Percentiles rank a stretch among this genome's conserved stretches.
These are phyloP conservation scores for Sinocyclocheilus anophthalmus DNA, from an alignment of 2,113 vertebrate genomes.

Conservation along the genomic window DNA sequence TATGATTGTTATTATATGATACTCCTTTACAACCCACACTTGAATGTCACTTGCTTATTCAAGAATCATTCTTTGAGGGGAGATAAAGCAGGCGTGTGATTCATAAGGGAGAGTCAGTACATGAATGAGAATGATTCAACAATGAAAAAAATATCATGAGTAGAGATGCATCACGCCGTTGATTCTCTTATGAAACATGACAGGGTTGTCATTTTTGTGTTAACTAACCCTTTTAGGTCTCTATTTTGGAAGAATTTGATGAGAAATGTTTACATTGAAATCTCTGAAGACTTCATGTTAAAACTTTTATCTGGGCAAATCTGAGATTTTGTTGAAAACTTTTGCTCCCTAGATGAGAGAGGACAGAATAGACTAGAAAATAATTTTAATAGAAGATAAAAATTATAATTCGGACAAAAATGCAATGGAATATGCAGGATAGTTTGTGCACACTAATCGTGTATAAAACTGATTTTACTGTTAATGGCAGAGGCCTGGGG, in stretches of 20 bases:
- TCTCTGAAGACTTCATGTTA: neutral
- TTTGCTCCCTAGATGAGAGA: neutral
- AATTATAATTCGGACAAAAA: neutral
- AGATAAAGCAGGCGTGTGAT: neutral
- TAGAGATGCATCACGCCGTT: neutral
- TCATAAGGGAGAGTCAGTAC: neutral
- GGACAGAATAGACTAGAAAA: neutral
- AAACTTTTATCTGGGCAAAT: neutral
- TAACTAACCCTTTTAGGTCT: neutral
- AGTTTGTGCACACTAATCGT: neutral
- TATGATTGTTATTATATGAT: no score
- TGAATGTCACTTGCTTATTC: neutral
- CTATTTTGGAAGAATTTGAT: neutral
- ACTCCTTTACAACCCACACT: neutral
- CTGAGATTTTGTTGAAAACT: neutral
- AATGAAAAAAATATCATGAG: neutral
- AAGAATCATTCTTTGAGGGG: neutral
- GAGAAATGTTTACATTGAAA: neutral
- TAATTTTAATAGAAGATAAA: neutral
- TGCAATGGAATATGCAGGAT: neutral
- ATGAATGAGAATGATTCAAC: neutral
- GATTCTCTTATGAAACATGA: neutral
- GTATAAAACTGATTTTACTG: constrained; percentile 1
- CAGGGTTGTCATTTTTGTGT: neutral
- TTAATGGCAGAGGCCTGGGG: neutral